phyloP scores from a whole-genome alignment of 1,140 invertebrate genomes.

The Catajapyx aquilonaris region DNA sequence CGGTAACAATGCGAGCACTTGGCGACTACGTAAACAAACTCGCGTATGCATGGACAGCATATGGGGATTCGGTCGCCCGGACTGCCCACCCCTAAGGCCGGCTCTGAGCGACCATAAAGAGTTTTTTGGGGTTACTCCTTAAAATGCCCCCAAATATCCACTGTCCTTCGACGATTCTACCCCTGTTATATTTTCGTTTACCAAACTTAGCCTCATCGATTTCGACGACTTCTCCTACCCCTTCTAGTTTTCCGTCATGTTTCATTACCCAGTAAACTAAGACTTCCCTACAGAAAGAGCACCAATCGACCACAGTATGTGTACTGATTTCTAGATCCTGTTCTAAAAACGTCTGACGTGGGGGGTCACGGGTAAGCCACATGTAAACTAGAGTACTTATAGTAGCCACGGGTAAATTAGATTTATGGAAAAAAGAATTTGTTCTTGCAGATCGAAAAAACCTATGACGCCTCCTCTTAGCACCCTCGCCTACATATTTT shows the following conservation, averaged over 20 bases:
- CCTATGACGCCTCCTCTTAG: no score
- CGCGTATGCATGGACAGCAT: no score
- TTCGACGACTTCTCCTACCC: conserved; percentile 7
- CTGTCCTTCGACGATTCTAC: conserved; percentile 6
- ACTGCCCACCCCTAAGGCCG: no score
- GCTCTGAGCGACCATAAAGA: conserved; percentile 3
- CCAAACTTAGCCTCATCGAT: conserved; percentile 9
- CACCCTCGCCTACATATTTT: no score
- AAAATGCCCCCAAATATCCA: conserved; percentile 9
- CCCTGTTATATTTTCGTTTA: conserved; percentile 9
- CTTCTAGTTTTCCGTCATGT: conserved; percentile 6
- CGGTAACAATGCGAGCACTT: no score
- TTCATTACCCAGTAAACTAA: background rate
- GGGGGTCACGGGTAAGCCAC: no score
- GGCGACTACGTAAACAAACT: no score
- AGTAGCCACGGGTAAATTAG: no score
- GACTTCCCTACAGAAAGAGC: background rate
- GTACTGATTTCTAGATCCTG: background rate
- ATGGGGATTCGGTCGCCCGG: no score
- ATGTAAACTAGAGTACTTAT: no score
- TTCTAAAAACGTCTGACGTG: background rate
- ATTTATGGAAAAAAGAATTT: no score
- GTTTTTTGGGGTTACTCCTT: background rate
- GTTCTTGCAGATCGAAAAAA: no score
- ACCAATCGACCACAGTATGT: background rate